These are phyloP conservation scores for Hypomecis atomaria DNA, from an alignment of 2,888 invertebrate species.

Conservation along the genomic window DNA sequence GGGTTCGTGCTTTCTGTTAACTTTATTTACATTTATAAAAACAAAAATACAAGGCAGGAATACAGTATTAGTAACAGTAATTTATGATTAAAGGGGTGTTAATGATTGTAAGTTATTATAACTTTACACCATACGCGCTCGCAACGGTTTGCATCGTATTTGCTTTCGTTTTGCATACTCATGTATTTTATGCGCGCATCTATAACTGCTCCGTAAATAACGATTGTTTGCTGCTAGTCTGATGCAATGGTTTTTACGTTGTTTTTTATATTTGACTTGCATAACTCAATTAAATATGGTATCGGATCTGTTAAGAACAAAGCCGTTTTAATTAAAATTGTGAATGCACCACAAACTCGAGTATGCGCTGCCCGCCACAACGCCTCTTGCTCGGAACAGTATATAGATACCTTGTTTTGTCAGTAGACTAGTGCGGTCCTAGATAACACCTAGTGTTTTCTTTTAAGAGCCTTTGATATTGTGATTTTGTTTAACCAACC, in stretches of 20 bases:
- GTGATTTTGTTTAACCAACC: constrained; percentile 21
- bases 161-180: constrained; percentile 2
- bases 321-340: constrained; percentile 43
- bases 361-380: constrained; percentile 64
- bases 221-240: background rate
- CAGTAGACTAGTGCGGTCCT: constrained; percentile 62
- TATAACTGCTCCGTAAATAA: constrained; percentile 7
- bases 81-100: background rate
- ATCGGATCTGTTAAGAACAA: background rate
- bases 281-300: background rate
- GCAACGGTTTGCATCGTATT: background rate
- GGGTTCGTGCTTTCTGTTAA: too few relatives aligned
- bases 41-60: too few relatives aligned
- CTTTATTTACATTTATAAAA: too few relatives aligned
- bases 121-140: background rate
- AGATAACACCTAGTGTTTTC: constrained; percentile 40
- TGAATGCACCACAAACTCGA: constrained; percentile 68
- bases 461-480: constrained; percentile 15
- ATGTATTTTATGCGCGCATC: background rate
- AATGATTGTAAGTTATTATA: background rate
- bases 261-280: too few relatives aligned
- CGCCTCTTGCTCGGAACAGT: constrained; percentile 63
- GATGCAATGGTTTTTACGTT: background rate
- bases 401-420: constrained; percentile 53
- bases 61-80: background rate